phyloP scores from a whole-genome alignment of 2,797 vertebrate genomes.

The Erithacus rubecula region DNA sequence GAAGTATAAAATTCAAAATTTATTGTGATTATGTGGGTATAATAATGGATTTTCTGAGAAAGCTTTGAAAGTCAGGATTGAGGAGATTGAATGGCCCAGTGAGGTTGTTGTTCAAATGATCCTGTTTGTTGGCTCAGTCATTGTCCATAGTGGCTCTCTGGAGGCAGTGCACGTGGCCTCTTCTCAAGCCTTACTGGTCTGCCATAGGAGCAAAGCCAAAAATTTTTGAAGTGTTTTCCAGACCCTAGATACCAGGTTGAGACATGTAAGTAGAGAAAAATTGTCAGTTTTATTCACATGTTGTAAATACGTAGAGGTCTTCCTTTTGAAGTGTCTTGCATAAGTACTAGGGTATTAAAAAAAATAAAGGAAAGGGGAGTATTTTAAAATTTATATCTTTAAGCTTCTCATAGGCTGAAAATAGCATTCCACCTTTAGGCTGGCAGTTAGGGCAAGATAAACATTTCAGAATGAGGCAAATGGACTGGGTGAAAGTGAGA shows the following conservation, averaged over 20 bases:
- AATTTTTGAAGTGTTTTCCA: not conserved
- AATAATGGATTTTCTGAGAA: not conserved
- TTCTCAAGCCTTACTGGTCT: not conserved
- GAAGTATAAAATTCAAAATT: not conserved
- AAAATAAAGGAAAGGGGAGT: not conserved
- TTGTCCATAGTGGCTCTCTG: not conserved
- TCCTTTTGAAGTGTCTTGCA: not conserved
- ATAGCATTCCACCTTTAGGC: not conserved
- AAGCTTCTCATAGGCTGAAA: not conserved
- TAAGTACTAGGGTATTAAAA: not conserved
- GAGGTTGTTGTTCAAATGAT: not conserved
- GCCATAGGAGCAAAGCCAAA: not conserved
- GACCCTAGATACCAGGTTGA: not conserved
- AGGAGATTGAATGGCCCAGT: not conserved
- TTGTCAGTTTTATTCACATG: not conserved
- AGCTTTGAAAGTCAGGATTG: not conserved
- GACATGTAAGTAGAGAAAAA: not conserved
- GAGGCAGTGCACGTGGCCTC: accelerated
- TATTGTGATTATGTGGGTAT: not conserved
- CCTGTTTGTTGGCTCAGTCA: not conserved
- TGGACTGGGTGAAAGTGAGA: not conserved
- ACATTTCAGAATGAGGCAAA: not conserved
- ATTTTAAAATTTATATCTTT: not conserved
- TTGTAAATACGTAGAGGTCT: not conserved
- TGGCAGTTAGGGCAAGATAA: slow-evolving; percentile 22